A percentile compares a stretch with the other conserved stretches of the same genome.
These are phyloP conservation scores for Ethmia dodecea DNA, from an alignment of 2,888 invertebrate genomes.

Conservation along the genomic window DNA sequence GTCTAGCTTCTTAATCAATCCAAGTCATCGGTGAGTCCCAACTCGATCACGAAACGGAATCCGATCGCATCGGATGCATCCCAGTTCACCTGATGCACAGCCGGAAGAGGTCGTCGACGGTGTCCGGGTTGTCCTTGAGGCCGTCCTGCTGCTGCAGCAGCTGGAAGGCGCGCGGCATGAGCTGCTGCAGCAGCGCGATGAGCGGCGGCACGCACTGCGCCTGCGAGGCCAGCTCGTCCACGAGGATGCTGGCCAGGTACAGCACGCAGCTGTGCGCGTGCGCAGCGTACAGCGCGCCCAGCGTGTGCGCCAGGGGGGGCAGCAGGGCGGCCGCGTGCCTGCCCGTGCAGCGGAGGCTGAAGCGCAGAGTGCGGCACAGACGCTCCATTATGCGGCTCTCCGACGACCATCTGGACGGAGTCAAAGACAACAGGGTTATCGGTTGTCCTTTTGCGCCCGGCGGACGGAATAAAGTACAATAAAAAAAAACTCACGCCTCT, in stretches of 20 bases:
- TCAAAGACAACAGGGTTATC: no score
- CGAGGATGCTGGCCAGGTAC: conserved; percentile 85
- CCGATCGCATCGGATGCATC: no score
- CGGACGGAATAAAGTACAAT: no score
- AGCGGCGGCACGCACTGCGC: conserved; percentile 84
- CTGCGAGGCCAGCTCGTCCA: conserved; percentile 83
- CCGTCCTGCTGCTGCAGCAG: conserved; percentile 89
- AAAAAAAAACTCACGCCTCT: neutral
- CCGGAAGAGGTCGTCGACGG: conserved; percentile 97
- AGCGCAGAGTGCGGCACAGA: conserved; percentile 92
- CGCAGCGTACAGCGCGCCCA: conserved; percentile 84
- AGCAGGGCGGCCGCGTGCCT: conserved; percentile 86
- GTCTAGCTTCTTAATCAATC: no score
- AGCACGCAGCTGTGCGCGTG: conserved; percentile 86
- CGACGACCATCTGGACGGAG: conserved; percentile 49
- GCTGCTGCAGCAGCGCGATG: conserved; percentile 90
- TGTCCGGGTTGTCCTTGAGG: conserved; percentile 95
- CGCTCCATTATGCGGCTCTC: conserved; percentile 95
- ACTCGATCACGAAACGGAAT: no score
- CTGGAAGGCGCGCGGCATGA: conserved; percentile 88
- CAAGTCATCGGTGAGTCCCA: no score
- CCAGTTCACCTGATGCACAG: conserved; percentile 83
- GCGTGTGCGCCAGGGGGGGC: conserved; percentile 83
- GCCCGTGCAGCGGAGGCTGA: conserved; percentile 91
- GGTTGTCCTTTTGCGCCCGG: no score